These are phyloP conservation scores for Scaptomyza hsui DNA, from an alignment of 1,140 invertebrate species.

Conservation along the genomic window DNA sequence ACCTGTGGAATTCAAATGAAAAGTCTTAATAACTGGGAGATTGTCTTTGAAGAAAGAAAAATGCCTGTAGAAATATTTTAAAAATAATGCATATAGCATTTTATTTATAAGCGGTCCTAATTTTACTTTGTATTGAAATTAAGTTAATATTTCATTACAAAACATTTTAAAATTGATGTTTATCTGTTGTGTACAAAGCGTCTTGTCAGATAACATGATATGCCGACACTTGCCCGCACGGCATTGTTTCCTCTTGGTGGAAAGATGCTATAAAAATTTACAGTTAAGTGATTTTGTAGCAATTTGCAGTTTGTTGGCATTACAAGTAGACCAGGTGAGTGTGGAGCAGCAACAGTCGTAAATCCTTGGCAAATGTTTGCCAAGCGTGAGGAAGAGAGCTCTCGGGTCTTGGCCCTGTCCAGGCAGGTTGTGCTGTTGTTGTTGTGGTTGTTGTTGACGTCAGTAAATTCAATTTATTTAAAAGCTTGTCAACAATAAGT, in stretches of 20 bases:
- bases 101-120: no score
- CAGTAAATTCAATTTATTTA: constrained; percentile 71
- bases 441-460: constrained; percentile 19
- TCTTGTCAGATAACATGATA: neutral
- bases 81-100: no score
- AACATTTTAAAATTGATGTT: neutral
- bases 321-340: constrained; percentile 44
- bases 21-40: no score
- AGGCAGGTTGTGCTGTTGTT: constrained; percentile 25
- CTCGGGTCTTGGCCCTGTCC: constrained; percentile 12
- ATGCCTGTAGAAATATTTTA: no score
- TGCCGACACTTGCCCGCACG: neutral
- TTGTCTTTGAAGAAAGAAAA: no score
- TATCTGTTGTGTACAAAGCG: constrained; percentile 10
- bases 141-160: no score
- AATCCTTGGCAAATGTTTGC: constrained; percentile 62
- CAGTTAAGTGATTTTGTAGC: constrained; percentile 71
- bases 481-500: constrained; percentile 72
- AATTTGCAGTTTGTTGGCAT: constrained; percentile 69
- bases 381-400: constrained; percentile 15
- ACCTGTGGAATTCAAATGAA: no score
- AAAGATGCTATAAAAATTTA: constrained; percentile 67
- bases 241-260: constrained; percentile 35
- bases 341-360: constrained; percentile 44
- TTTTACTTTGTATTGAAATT: no score